These are phyloP conservation scores for Lates calcarifer DNA, from an alignment of 2,113 vertebrate species.

Conservation along the genomic window DNA sequence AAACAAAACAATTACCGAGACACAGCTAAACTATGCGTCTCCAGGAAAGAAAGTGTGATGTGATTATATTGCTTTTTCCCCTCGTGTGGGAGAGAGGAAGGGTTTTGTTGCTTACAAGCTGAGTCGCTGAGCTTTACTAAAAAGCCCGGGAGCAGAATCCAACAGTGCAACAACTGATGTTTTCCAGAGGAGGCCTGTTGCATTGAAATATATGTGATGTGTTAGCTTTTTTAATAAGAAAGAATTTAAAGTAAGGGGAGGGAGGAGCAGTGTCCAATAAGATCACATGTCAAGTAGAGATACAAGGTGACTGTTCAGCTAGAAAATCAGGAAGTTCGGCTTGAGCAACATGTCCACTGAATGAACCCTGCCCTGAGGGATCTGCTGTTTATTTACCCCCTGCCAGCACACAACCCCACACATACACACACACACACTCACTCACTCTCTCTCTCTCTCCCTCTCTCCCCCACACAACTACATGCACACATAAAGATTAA, in stretches of 20 bases:
- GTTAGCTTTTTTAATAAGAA: neutral
- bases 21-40: slow-evolving; percentile 34
- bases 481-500: slow-evolving; percentile 19
- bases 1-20: slow-evolving; percentile 60
- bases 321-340: slow-evolving; percentile 78
- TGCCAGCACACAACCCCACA: slow-evolving; percentile 20
- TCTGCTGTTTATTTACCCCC: slow-evolving; percentile 64
- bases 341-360: slow-evolving; percentile 65
- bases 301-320: slow-evolving; percentile 57
- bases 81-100: slow-evolving; percentile 5
- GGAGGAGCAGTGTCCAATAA: slow-evolving; percentile 37
- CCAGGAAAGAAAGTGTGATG: slow-evolving; percentile 31
- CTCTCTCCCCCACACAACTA: too few relatives aligned
- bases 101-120: slow-evolving; percentile 42
- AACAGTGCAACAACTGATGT: slow-evolving; percentile 21
- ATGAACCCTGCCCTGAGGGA: slow-evolving; percentile 68
- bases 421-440: slow-evolving; percentile 11
- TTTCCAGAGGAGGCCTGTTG: slow-evolving; percentile 29
- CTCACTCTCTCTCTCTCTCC: too few relatives aligned
- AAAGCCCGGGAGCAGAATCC: slow-evolving; percentile 22
- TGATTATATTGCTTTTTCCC: slow-evolving; percentile 41
- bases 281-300: slow-evolving; percentile 33
- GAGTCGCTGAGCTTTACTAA: slow-evolving; percentile 30
- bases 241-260: neutral
- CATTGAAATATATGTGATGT: slow-evolving; percentile 15